phyloP scores from a whole-genome alignment of 23 tunicate genomes.

The Styela clava region DNA sequence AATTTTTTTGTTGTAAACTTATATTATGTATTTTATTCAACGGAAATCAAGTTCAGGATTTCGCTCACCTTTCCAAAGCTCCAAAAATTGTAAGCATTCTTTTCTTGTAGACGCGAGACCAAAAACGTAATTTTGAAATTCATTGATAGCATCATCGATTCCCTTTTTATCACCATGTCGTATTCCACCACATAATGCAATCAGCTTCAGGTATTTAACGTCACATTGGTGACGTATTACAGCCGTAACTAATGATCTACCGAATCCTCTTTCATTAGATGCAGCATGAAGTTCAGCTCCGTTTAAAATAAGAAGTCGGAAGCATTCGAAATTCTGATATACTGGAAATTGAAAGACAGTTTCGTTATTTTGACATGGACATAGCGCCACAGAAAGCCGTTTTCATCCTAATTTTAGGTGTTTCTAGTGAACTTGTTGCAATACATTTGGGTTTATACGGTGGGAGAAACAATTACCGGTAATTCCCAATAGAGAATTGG shows the following conservation, averaged over 20 bases:
- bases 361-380: too few species aligned
- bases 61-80: conserved; percentile 37
- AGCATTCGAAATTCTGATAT: conserved; percentile 82
- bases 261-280: conserved; percentile 14
- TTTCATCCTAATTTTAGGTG: too few species aligned
- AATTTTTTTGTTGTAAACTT: too few species aligned
- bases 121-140: conserved; percentile 25
- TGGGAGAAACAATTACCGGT: too few species aligned
- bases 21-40: too few species aligned
- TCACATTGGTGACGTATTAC: conserved; percentile 69
- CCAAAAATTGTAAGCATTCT: conserved; percentile 47
- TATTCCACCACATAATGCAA: conserved; percentile 74
- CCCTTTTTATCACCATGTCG: conserved; percentile 17
- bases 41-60: too few species aligned
- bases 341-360: conserved; percentile 39
- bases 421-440: too few species aligned
- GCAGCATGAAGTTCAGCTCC: conserved; percentile 71
- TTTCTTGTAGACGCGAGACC: conserved; percentile 30
- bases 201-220: conserved; percentile 53
- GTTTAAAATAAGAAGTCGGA: conserved; percentile 48
- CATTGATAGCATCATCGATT: conserved; percentile 32
- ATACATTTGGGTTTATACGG: too few species aligned
- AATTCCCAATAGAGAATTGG: too few species aligned
- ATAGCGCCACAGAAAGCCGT: too few species aligned
- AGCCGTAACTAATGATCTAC: conserved; percentile 34